Evolutionary conservation across 2,797 vertebrate genomes (phyloP), one percentile per base, ranked within the genome.

Genomic region (Enteromius afrohamiltoni): DNA sequence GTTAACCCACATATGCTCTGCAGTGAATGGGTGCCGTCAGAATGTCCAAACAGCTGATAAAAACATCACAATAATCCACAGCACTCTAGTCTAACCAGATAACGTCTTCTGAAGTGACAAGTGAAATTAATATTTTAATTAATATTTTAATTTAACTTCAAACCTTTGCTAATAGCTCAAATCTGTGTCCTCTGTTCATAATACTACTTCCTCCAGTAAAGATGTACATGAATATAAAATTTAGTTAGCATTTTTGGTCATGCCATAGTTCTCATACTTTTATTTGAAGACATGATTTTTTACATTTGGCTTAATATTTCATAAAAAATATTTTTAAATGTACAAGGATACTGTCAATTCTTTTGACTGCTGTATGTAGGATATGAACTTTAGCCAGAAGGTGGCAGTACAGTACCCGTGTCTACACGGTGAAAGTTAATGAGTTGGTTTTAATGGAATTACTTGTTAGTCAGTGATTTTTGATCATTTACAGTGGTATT

Each of bases 331-430:
- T 60, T 60, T 26, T 13, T 2, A 14, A 62, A 14, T 14, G 14
- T 40, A n/a, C 10, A 69, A 45, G 16, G 3, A 70, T n/a, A 70
- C 42, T 29, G 37, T 9, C n/a, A 26, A 6, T 26, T 26, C 23
- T 71, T 49, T 71, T 49, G 42, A 49, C 23, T 49, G 42, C 3
- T 42, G 80, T 37, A 78, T 73, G 83, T 11, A 37, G 14, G 23
- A 34, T 0, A 23, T 73, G 7, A 4, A 73, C 16, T 23, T 42
- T 42, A 42, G 34, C 37, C 74, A 77, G 37, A 42, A 42, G 74
- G 23, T 60, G 55, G 53, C 34, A 29, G 53, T 42, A 77, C 58
- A 74, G 47, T 0, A 26, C 13, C 5, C 17, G n/a, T 17, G 14
- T 40, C n/a, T 16, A 23, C 3, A 26, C 3, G 3, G n/a, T 29